Evolutionary conservation across 2,888 invertebrate genomes (phyloP).

Genomic region (Calliopum simillimum): DNA sequence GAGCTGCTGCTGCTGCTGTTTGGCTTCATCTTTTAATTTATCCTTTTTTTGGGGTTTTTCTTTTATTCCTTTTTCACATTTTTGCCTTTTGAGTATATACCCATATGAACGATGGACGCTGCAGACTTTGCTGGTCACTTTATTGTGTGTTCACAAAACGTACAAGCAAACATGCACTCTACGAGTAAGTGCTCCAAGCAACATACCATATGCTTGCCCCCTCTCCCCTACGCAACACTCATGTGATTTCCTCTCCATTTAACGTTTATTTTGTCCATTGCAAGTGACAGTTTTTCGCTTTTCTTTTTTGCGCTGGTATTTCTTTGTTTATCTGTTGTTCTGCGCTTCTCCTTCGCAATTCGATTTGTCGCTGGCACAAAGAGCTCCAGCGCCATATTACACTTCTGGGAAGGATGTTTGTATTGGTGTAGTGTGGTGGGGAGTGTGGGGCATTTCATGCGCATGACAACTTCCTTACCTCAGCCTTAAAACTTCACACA

Average conservation of each 20-base stretch:
- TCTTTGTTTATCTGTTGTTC: slow-evolving; percentile 1
- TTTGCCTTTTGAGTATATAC: slow-evolving; percentile 3
- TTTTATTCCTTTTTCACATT: neutral
- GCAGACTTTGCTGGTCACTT: slow-evolving; percentile 14
- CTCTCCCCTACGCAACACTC: neutral
- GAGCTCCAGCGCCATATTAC: neutral
- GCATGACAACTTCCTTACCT: slow-evolving; percentile 30
- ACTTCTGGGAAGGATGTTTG: no score
- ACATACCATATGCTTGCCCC: neutral
- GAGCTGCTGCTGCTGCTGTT: slow-evolving; percentile 4
- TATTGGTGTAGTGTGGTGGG: no score
- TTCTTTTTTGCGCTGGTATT: slow-evolving; percentile 3
- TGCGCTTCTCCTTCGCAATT: slow-evolving; percentile 14
- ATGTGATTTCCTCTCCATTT: slow-evolving; percentile 19
- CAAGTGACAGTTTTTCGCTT: slow-evolving; percentile 31
- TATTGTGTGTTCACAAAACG: slow-evolving; percentile 13
- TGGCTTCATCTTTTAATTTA: slow-evolving; percentile 4
- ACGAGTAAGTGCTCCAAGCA: neutral
- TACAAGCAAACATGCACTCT: neutral
- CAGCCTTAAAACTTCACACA: neutral
- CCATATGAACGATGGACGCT: neutral
- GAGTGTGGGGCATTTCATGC: slow-evolving; percentile 26
- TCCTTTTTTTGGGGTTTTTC: neutral
- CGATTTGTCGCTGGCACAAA: slow-evolving; percentile 16
- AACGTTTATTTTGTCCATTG: slow-evolving; percentile 28